Evolutionary conservation across 2,888 invertebrate species (phyloP), one percentile per base, ranked within the genome.

Genomic region (Agonopterix arenella): DNA sequence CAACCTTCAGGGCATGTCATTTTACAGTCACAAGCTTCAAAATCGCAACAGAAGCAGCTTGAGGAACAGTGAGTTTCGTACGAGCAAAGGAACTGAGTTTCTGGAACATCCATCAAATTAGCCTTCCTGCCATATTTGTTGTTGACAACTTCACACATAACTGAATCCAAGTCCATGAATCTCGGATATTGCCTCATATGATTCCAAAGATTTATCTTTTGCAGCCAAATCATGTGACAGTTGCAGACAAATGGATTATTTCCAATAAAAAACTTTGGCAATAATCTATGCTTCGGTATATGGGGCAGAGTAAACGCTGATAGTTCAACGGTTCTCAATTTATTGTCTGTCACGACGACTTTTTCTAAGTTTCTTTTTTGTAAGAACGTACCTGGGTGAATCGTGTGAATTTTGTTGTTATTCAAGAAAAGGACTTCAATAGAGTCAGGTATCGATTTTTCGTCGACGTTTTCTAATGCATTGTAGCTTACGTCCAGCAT

Each of bases 1-100:
- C 96, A 96, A 66, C 94, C 93, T 67, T 92, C 92, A 10, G 96
- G 96, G 66, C 96, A 96, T 42, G 94, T 94, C 94, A 96, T 96
- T 86, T 95, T 94, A 80, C 96, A 96, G 79, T 96, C 96, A 73
- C 96, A 96, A 43, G 95, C 95, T 75, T 95, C 95, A 80, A 94
- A 96, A 66, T 96, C 95, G 74, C 96, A 96, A 76, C 96, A 97
- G 70, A 95, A 94, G 74, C 96, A 96, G 56, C 94, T 90, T 10
- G 95, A 93, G 68, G 95, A 95, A 80, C 96, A 96, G 75, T 95
- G 94, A 47, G 93, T 92, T 70, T 93, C 93, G 83, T 96, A 96
- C 10, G 92, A 92, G 76, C 96, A 96, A 62, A 96, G 90, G 74
- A 96, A 95, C 76, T 95, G 93, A 61, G 93, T 93, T 54, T 93